phyloP scores from a whole-genome alignment of 1,140 invertebrate species.

The Scaptomyza graminum region DNA sequence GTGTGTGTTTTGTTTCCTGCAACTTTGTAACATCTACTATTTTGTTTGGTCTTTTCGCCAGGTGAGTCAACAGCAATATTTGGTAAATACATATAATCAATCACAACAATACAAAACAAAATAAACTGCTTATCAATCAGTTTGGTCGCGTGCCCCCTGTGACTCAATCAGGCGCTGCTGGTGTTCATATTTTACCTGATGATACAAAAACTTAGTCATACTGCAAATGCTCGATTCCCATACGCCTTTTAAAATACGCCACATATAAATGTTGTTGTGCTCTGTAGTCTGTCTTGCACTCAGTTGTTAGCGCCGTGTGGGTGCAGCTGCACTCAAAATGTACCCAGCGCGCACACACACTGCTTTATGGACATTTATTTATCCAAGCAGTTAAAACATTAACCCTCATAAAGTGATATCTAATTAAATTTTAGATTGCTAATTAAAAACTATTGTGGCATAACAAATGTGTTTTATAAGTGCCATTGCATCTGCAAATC shows the following conservation, averaged over 20 bases:
- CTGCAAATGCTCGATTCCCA: not conserved
- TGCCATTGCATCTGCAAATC: not conserved
- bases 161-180: conserved; percentile 19
- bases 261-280: conserved; percentile 10
- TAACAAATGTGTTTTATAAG: not conserved
- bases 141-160: conserved; percentile 26
- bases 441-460: not conserved
- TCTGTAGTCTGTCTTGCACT: conserved; percentile 34
- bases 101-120: not conserved
- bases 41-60: conserved; percentile 19
- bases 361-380: conserved; percentile 1
- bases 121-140: conserved; percentile 19
- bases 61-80: conserved; percentile 27
- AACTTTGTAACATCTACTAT: conserved; percentile 12
- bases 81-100: not conserved
- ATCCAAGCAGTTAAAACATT: conserved; percentile 18
- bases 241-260: not conserved
- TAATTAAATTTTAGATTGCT: not conserved
- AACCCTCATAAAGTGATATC: conserved; percentile 12
- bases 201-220: conserved; percentile 32
- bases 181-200: conserved; percentile 10
- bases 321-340: conserved; percentile 62
- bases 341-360: conserved; percentile 33
- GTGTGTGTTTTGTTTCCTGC: conserved; percentile 34
- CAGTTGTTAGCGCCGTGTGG: conserved; percentile 16